Conservation (phyloP, 2,797 vertebrate genomes). For the Mormyrops attenuatus region DNA sequence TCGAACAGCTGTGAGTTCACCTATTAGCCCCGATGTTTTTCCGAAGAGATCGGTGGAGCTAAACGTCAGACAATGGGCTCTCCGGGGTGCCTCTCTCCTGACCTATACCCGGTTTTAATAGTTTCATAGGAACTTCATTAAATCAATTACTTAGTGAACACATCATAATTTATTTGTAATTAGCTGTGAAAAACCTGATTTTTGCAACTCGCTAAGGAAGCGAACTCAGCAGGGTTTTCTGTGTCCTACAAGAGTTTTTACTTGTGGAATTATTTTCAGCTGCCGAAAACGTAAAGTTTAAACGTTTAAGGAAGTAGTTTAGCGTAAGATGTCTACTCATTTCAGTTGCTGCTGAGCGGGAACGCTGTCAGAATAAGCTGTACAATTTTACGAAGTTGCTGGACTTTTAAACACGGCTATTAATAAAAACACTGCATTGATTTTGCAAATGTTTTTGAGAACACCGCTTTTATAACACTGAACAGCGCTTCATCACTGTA, state of each 20-base stretch:
- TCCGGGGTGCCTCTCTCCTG: slow-evolving; percentile 71
- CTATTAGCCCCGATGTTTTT: slow-evolving; percentile 85
- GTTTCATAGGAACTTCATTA: slow-evolving; percentile 89
- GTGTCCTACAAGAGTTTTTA: slow-evolving; percentile 58
- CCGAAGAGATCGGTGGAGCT: slow-evolving; percentile 76
- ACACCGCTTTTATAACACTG: neutral
- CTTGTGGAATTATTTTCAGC: slow-evolving; percentile 58
- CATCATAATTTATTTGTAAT: slow-evolving; percentile 77
- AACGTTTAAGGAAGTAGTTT: slow-evolving; percentile 45
- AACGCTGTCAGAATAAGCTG: neutral
- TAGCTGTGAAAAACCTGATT: slow-evolving; percentile 62
- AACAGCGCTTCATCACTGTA: neutral
- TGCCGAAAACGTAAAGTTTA: slow-evolving; percentile 51
- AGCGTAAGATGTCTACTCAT: neutral
- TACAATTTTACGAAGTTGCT: neutral
- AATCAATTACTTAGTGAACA: slow-evolving; percentile 84
- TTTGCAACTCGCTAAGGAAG: slow-evolving; percentile 41
- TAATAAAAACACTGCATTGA: neutral
- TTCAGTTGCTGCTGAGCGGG: neutral
- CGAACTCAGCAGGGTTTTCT: slow-evolving; percentile 57
- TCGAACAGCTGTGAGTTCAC: slow-evolving; percentile 77
- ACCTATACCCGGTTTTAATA: slow-evolving; percentile 79
- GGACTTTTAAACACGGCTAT: neutral
- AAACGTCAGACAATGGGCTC: slow-evolving; percentile 78
- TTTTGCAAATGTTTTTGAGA: neutral